These are phyloP conservation scores for Belonocnema kinseyi DNA, from an alignment of 1,140 invertebrate genomes.

Conservation along the genomic window DNA sequence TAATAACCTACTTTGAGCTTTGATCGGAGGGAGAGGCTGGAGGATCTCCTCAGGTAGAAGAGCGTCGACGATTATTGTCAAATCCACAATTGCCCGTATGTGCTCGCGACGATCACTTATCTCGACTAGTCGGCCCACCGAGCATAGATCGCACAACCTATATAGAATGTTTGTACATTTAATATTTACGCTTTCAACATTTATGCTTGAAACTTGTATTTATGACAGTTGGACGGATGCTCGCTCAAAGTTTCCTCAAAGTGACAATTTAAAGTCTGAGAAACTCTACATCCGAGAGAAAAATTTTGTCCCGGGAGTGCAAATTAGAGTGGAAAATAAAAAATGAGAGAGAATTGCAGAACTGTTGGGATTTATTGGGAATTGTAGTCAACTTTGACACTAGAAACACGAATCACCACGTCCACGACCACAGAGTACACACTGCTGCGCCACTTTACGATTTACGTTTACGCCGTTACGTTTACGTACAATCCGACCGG, in stretches of 20 bases:
- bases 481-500: slow-evolving; percentile 15
- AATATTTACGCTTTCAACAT: too few species aligned
- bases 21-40: slow-evolving; percentile 27
- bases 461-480: slow-evolving; percentile 24
- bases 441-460: slow-evolving; percentile 54
- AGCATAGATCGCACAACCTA: slow-evolving; percentile 60
- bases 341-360: neutral
- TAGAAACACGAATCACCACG: slow-evolving; percentile 29
- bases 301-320: neutral
- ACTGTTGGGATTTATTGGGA: slow-evolving; percentile 10
- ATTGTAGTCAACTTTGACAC: slow-evolving; percentile 35
- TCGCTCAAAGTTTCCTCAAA: too few species aligned
- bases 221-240: slow-evolving; percentile 52
- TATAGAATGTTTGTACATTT: slow-evolving; percentile 57
- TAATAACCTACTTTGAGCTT: slow-evolving; percentile 37
- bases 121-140: slow-evolving; percentile 54
- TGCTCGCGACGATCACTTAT: slow-evolving; percentile 56
- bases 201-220: neutral
- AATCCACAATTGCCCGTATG: slow-evolving; percentile 41
- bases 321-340: neutral
- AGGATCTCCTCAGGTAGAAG: slow-evolving; percentile 27
- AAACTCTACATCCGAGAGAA: neutral
- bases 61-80: slow-evolving; percentile 50
- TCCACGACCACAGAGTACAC: slow-evolving; percentile 47
- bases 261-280: slow-evolving; percentile 37